phyloP scores from a whole-genome alignment of 2,113 vertebrate species.

The Rhizomys pruinosus region DNA sequence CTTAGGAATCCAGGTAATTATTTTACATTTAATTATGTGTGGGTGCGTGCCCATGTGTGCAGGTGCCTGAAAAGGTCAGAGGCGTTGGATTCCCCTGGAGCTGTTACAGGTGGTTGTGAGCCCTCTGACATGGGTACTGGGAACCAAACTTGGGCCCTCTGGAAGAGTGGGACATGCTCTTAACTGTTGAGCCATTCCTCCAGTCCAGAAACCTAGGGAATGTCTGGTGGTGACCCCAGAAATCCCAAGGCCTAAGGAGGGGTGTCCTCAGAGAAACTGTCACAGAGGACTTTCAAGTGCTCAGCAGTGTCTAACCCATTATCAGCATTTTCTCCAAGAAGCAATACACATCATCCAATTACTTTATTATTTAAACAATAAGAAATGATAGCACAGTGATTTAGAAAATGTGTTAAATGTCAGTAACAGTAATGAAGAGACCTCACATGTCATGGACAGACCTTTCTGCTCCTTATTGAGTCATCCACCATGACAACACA shows the following conservation, averaged over 20 bases:
- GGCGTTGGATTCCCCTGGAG: too few species aligned
- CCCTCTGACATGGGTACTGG: too few species aligned
- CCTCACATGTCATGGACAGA: accelerated
- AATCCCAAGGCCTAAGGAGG: neutral
- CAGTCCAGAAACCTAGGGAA: too few species aligned
- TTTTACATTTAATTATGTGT: too few species aligned
- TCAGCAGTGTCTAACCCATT: neutral
- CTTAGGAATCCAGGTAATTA: neutral
- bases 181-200: too few species aligned
- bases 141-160: too few species aligned
- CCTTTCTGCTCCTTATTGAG: neutral
- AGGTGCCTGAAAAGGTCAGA: too few species aligned
- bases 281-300: accelerated
- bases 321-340: neutral
- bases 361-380: constrained; percentile 49
- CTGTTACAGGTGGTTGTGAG: too few species aligned
- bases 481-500: neutral
- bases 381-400: neutral
- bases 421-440: neutral
- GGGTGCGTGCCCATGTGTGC: too few species aligned
- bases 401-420: neutral
- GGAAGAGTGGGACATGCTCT: too few species aligned
- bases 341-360: neutral
- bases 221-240: too few species aligned
- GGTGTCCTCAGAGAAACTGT: accelerated